Evolutionary conservation across 2,113 vertebrate genomes (phyloP).

Genomic region (Clarias batrachus): DNA sequence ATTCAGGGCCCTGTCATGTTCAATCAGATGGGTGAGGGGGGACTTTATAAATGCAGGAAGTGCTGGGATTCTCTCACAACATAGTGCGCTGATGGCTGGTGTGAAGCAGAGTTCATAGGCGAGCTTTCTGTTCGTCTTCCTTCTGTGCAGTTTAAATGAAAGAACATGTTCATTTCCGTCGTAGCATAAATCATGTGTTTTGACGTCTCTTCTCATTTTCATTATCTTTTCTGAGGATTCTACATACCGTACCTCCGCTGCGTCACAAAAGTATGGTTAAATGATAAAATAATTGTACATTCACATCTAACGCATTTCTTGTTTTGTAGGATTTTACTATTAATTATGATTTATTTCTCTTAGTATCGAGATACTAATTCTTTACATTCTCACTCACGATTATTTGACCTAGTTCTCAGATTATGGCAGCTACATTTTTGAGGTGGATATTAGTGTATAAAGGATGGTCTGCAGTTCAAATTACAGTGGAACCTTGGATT

Average conservation of each 20-base stretch:
- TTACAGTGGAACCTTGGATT: not conserved
- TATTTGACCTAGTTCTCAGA: not conserved
- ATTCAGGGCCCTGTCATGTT: constrained; percentile 63
- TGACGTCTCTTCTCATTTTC: not conserved
- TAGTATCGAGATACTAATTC: not conserved
- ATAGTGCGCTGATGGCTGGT: constrained; percentile 43
- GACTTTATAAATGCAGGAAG: constrained; percentile 53
- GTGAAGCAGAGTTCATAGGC: constrained; percentile 45
- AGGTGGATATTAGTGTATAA: not conserved
- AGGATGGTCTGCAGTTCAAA: not conserved
- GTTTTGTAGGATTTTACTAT: not conserved
- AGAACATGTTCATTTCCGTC: not conserved
- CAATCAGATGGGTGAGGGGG: constrained; percentile 52
- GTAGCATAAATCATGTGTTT: not conserved
- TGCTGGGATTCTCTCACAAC: constrained; percentile 50
- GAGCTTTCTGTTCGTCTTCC: constrained; percentile 27
- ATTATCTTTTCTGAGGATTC: not conserved
- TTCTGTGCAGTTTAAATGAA: constrained; percentile 18
- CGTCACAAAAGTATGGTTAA: not conserved
- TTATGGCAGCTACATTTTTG: not conserved
- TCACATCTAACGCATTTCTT: not conserved
- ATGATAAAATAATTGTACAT: no score
- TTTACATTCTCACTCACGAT: not conserved
- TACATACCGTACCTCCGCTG: not conserved
- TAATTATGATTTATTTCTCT: not conserved